phyloP scores from a whole-genome alignment of 2,113 vertebrate species.

The Apodemus sylvaticus region DNA sequence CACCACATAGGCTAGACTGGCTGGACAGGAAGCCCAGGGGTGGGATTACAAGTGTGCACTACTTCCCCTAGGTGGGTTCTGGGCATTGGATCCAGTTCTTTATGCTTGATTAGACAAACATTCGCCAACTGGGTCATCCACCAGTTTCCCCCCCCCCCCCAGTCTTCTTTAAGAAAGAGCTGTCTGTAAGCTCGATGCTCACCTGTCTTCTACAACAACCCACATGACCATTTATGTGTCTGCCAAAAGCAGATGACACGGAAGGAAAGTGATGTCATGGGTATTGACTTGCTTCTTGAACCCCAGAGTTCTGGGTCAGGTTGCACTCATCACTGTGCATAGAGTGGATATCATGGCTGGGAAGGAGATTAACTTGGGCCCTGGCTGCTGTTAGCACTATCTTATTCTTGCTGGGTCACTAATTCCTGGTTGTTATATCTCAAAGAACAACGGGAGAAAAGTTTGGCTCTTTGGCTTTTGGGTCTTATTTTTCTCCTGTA shows the following conservation, averaged over 20 bases:
- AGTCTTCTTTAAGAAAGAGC: not conserved
- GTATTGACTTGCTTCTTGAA: not conserved
- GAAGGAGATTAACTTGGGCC: slow-evolving; percentile 17
- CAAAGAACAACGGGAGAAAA: slow-evolving; percentile 10
- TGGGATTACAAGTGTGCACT: not conserved
- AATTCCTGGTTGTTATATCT: slow-evolving; percentile 40
- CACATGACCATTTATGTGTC: fast-evolving
- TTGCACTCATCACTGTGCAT: not conserved
- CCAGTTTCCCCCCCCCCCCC: not conserved
- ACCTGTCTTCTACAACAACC: not conserved
- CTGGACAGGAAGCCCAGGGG: not conserved
- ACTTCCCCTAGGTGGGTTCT: not conserved
- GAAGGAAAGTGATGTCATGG: not conserved
- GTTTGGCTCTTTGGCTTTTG: not conserved
- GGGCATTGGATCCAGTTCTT: not conserved
- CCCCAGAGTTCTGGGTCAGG: not conserved
- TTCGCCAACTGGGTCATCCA: not conserved
- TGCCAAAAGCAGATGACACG: not conserved
- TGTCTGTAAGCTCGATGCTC: not conserved
- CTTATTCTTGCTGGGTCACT: slow-evolving; percentile 32
- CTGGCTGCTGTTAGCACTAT: not conserved
- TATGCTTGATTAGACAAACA: not conserved
- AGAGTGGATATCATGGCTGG: not conserved
- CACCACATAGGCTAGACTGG: not conserved
- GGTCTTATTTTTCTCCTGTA: not conserved